These are phyloP conservation scores for Elgaria multicarinata DNA, from an alignment of 2,113 vertebrate genomes.

Conservation along the genomic window DNA sequence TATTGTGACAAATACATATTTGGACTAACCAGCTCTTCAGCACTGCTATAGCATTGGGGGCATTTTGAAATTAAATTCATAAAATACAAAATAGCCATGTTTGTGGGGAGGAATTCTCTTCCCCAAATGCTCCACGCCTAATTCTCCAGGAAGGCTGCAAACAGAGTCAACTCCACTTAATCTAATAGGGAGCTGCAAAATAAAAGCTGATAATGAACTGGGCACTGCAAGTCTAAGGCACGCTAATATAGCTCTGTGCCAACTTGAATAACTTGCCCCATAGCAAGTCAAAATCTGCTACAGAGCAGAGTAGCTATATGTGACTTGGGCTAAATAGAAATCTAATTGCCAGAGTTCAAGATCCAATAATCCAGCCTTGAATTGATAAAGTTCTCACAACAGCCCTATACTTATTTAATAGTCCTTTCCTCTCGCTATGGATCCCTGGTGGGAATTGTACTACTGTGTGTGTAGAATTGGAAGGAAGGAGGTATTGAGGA, in stretches of 20 bases:
- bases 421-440: neutral
- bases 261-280: neutral
- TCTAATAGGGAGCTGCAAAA: neutral
- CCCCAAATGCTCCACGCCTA: neutral
- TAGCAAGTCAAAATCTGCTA: neutral
- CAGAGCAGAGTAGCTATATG: no score
- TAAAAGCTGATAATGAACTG: neutral
- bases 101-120: neutral
- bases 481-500: neutral
- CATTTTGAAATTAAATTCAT: neutral
- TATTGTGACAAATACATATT: neutral
- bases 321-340: neutral
- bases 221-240: neutral
- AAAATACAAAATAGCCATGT: neutral
- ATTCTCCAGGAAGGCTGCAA: neutral
- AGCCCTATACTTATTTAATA: no score
- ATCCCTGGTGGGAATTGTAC: neutral
- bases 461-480: neutral
- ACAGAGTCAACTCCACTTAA: neutral
- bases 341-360: neutral
- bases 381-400: neutral
- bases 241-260: neutral
- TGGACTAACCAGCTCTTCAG: neutral
- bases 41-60: neutral
- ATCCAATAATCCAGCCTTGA: neutral